These are phyloP conservation scores for Lepus europaeus DNA, from an alignment of 2,113 vertebrate genomes.

Conservation along the genomic window DNA sequence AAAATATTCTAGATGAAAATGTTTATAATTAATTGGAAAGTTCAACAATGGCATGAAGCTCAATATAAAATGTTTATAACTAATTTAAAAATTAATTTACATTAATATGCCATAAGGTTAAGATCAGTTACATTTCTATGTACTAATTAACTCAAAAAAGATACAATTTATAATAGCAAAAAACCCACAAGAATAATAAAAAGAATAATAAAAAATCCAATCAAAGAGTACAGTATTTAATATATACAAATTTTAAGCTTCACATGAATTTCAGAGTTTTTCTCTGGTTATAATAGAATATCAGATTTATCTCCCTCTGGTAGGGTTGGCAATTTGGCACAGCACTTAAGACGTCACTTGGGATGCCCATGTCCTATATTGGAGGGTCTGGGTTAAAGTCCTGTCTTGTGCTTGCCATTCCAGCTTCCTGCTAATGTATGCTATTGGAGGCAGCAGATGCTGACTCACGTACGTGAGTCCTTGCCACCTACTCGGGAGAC, in stretches of 20 bases:
- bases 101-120: not conserved
- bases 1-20: not conserved
- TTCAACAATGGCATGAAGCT: not conserved
- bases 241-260: not conserved
- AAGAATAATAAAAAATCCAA: not conserved
- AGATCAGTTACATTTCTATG: constrained; percentile 34
- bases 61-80: not conserved
- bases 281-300: too few relatives aligned
- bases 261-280: too few relatives aligned
- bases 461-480: too few relatives aligned
- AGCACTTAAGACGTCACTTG: too few relatives aligned
- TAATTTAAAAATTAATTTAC: not conserved
- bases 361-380: too few relatives aligned
- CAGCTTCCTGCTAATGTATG: too few relatives aligned
- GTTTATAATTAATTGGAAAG: not conserved
- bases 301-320: too few relatives aligned
- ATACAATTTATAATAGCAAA: not conserved
- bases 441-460: too few relatives aligned
- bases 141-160: not conserved
- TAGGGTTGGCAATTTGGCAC: too few relatives aligned
- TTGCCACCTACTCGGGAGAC: too few relatives aligned
- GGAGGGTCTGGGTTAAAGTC: too few relatives aligned
- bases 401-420: too few relatives aligned
- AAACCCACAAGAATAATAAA: not conserved
- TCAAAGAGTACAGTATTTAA: not conserved